Conservation (phyloP, 2,888 invertebrate species). For the Pimpla rufipes region DNA sequence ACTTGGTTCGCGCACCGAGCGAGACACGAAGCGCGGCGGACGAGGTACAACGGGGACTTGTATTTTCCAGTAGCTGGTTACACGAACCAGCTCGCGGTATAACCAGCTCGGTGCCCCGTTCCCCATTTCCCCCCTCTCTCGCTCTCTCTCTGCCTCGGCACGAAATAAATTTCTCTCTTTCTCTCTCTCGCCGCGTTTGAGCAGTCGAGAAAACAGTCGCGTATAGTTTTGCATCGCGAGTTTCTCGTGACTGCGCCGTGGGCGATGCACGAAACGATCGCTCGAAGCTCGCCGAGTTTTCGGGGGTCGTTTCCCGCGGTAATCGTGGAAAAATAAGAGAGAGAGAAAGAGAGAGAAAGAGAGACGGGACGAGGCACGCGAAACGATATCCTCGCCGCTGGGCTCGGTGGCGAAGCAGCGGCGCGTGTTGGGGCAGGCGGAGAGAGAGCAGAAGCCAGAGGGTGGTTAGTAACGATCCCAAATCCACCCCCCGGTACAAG, state of each 20-base stretch:
- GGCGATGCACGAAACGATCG: slow-evolving; percentile 58
- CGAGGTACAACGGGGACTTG: slow-evolving; percentile 26
- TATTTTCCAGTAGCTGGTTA: slow-evolving; percentile 57
- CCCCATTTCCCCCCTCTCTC: background rate
- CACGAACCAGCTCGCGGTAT: slow-evolving; percentile 25
- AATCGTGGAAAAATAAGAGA: slow-evolving; percentile 50
- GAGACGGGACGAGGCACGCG: slow-evolving; percentile 6
- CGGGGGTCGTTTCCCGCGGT: slow-evolving; percentile 52
- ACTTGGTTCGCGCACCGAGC: slow-evolving; percentile 20
- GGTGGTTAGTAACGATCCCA: slow-evolving; percentile 65
- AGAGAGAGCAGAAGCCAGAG: slow-evolving; percentile 30
- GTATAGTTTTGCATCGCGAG: slow-evolving; percentile 41
- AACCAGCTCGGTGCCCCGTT: background rate
- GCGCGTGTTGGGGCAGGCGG: slow-evolving; percentile 48
- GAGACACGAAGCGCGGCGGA: slow-evolving; percentile 10
- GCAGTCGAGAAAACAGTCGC: slow-evolving; percentile 21
- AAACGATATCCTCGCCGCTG: slow-evolving; percentile 56
- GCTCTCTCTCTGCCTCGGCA: slow-evolving; percentile 7
- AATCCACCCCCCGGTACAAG: slow-evolving; percentile 71
- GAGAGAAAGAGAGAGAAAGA: background rate
- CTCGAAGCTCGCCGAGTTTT: slow-evolving; percentile 39
- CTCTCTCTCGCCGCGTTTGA: slow-evolving; percentile 21
- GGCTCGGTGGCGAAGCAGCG: slow-evolving; percentile 30
- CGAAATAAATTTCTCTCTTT: no score
- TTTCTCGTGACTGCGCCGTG: slow-evolving; percentile 30